Conservation (phyloP, 1,140 invertebrate genomes). For the Potamilus streckersoni region DNA sequence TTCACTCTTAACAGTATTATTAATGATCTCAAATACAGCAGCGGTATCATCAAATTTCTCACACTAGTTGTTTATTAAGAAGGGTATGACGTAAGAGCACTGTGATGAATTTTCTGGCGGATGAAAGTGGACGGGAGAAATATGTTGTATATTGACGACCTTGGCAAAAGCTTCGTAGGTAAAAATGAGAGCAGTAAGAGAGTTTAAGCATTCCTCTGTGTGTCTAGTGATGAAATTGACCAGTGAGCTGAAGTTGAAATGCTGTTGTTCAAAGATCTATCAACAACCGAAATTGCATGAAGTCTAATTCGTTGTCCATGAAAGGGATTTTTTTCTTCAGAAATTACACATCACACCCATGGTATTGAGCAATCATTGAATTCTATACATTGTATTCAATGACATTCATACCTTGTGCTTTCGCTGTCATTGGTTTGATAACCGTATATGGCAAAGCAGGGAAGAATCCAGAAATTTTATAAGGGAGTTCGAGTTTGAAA, state of each 20-base stretch:
- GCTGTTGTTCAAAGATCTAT: slow-evolving; percentile 94
- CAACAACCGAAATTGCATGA: slow-evolving; percentile 92
- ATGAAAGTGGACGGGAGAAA: slow-evolving; percentile 51
- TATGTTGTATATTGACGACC: slow-evolving; percentile 2
- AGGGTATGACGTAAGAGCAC: slow-evolving; percentile 44
- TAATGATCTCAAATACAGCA: too few relatives aligned
- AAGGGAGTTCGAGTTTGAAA: too few relatives aligned
- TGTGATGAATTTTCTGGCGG: slow-evolving; percentile 8
- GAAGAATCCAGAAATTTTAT: too few relatives aligned
- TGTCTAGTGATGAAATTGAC: slow-evolving; percentile 99
- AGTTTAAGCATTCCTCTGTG: slow-evolving; percentile 99
- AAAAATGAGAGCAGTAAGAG: slow-evolving; percentile 98
- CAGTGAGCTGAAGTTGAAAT: slow-evolving; percentile 96
- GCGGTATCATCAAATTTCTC: too few relatives aligned
- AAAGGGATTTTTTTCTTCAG: slow-evolving; percentile 7
- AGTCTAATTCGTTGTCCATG: slow-evolving; percentile 83
- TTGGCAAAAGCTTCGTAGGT: slow-evolving; percentile 91
- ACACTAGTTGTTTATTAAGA: too few relatives aligned
- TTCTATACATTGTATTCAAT: too few relatives aligned
- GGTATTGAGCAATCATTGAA: too few relatives aligned
- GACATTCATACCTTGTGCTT: too few relatives aligned
- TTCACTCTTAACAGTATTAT: too few relatives aligned
- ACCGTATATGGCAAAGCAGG: too few relatives aligned
- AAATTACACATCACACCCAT: too few relatives aligned
- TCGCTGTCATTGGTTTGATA: too few relatives aligned